These are phyloP conservation scores for Oostethus manadensis DNA, from an alignment of 2,113 vertebrate species.

Conservation along the genomic window DNA sequence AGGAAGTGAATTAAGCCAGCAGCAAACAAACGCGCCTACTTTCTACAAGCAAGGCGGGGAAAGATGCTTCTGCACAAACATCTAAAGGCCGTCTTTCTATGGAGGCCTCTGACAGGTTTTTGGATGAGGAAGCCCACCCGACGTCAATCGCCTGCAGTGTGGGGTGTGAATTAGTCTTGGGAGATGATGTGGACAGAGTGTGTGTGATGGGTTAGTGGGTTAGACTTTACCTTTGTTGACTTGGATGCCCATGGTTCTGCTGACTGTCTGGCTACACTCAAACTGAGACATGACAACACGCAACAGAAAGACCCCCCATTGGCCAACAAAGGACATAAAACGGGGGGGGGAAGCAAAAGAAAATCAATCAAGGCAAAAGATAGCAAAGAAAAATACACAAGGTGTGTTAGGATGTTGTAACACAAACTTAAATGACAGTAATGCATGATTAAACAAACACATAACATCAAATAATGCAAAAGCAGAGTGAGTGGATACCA, in stretches of 20 bases:
- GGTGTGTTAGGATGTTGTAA: slow-evolving; percentile 22
- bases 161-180: slow-evolving; percentile 29
- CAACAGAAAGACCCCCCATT: slow-evolving; percentile 54
- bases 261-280: slow-evolving; percentile 73
- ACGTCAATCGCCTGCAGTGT: slow-evolving; percentile 32
- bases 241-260: slow-evolving; percentile 65
- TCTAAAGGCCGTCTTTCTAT: slow-evolving; percentile 12
- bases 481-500: slow-evolving; percentile 58
- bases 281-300: slow-evolving; percentile 70
- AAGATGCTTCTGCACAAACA: slow-evolving; percentile 22
- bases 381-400: slow-evolving; percentile 37
- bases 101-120: slow-evolving; percentile 14
- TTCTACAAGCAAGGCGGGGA: slow-evolving; percentile 16
- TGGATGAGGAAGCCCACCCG: slow-evolving; percentile 21
- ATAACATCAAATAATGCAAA: slow-evolving; percentile 20
- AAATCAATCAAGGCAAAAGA: slow-evolving; percentile 24
- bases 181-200: slow-evolving; percentile 25
- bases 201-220: slow-evolving; percentile 40
- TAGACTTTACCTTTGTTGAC: slow-evolving; percentile 71
- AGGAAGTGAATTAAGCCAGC: background rate
- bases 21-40: background rate
- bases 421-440: slow-evolving; percentile 38
- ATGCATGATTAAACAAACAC: slow-evolving; percentile 25
- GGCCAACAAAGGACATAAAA: slow-evolving; percentile 52
- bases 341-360: slow-evolving; percentile 13